phyloP scores from a whole-genome alignment of 2,113 vertebrate genomes.

The Xenus cinereus region DNA sequence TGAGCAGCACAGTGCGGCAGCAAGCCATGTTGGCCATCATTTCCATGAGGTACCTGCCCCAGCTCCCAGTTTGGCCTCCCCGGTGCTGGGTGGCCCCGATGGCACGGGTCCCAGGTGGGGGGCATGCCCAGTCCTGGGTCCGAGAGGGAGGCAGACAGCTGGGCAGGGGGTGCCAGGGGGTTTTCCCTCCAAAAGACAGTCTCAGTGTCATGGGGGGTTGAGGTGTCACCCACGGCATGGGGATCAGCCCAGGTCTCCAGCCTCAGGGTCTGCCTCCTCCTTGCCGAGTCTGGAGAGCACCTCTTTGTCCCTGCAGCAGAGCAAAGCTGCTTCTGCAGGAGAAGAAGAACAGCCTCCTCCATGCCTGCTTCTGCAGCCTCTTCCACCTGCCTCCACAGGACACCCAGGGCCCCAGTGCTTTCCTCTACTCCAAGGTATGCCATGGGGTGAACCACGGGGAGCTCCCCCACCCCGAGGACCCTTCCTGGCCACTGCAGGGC shows the following conservation, averaged over 20 bases:
- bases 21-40: background rate
- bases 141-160: background rate
- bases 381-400: background rate
- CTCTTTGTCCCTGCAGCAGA: background rate
- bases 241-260: background rate
- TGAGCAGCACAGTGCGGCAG: background rate
- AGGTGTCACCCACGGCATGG: rapidly evolving
- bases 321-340: background rate
- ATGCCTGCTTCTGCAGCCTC: background rate
- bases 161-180: background rate
- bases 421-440: background rate
- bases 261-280: background rate
- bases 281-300: background rate
- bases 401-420: rapidly evolving
- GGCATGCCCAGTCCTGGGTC: too few species aligned
- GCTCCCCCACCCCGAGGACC: too few species aligned
- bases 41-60: background rate
- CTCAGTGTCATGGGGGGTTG: background rate
- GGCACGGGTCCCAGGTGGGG: background rate
- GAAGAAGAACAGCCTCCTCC: background rate
- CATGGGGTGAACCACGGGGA: background rate
- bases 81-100: rapidly evolving
- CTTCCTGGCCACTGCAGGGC: background rate
- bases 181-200: background rate
- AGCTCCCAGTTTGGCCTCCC: background rate